phyloP scores from a whole-genome alignment of 2,797 vertebrate genomes.

The Syndactyla subalaris region DNA sequence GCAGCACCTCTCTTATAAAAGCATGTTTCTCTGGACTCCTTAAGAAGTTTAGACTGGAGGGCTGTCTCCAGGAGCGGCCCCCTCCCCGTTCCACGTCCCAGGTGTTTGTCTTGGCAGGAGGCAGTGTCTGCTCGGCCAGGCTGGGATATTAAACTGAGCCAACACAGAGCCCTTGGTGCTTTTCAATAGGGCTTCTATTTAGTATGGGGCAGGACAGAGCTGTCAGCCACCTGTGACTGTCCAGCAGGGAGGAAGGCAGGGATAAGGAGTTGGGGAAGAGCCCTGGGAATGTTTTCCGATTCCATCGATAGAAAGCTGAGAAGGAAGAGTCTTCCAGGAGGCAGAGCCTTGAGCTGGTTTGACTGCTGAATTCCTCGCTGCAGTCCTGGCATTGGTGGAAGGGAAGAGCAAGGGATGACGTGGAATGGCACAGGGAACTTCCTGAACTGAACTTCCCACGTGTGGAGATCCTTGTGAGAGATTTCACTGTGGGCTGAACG shows the following conservation, averaged over 20 bases:
- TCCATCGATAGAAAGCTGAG: rapidly evolving
- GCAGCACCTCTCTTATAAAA: slow-evolving; percentile 83
- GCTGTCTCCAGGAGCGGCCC: slow-evolving; percentile 87
- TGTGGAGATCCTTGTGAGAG: background rate
- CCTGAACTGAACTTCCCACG: rapidly evolving
- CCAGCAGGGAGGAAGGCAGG: background rate
- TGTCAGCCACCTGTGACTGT: slow-evolving; percentile 85
- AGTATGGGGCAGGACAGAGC: slow-evolving; percentile 70
- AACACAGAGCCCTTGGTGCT: slow-evolving; percentile 92
- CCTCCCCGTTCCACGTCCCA: slow-evolving; percentile 84
- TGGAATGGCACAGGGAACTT: background rate
- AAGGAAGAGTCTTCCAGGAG: background rate
- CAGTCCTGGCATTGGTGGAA: rapidly evolving
- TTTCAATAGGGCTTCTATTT: slow-evolving; percentile 83
- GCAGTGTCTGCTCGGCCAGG: slow-evolving; percentile 87
- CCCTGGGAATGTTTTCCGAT: background rate
- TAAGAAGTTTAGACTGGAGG: slow-evolving; percentile 92
- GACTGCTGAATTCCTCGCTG: background rate
- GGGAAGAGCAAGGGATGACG: background rate
- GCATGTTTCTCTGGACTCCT: slow-evolving; percentile 86
- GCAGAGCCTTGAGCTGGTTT: background rate
- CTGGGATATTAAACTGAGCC: slow-evolving; percentile 88
- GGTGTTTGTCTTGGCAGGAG: slow-evolving; percentile 94
- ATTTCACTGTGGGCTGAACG: rapidly evolving
- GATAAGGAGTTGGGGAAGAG: background rate